Conservation (phyloP, 2,113 vertebrate species). For the Heterotilapia buettikoferi region DNA sequence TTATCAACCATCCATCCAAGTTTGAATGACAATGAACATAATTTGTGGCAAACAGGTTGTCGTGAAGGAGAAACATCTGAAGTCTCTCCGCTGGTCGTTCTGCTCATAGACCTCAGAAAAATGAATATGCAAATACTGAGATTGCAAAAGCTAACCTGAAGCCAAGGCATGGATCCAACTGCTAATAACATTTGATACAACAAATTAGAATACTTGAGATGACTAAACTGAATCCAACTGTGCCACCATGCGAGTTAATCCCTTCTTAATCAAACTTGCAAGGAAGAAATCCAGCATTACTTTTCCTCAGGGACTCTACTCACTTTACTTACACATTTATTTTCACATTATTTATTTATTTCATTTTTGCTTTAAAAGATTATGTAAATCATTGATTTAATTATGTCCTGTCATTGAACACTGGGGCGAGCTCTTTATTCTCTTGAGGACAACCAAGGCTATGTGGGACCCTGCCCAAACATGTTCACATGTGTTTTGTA, state of each 20-base stretch:
- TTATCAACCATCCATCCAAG: background rate
- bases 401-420: background rate
- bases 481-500: background rate
- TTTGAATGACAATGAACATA: slow-evolving; percentile 12
- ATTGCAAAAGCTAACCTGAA: slow-evolving; percentile 21
- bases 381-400: background rate
- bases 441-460: background rate
- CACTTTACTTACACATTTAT: background rate
- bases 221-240: slow-evolving; percentile 16
- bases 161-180: slow-evolving; percentile 19
- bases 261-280: slow-evolving; percentile 24
- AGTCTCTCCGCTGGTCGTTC: background rate
- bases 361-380: background rate
- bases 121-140: slow-evolving; percentile 20
- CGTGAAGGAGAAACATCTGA: background rate
- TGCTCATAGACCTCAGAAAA: background rate
- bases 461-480: background rate
- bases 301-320: background rate
- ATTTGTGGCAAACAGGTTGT: background rate
- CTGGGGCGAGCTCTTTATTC: background rate
- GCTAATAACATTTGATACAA: slow-evolving; percentile 11
- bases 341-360: background rate
- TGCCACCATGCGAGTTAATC: slow-evolving; percentile 3
- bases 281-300: background rate
- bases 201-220: slow-evolving; percentile 27